Base-by-base conservation (phyloP, 2,888 invertebrate species). In the Perithous albicinctus region DNA sequence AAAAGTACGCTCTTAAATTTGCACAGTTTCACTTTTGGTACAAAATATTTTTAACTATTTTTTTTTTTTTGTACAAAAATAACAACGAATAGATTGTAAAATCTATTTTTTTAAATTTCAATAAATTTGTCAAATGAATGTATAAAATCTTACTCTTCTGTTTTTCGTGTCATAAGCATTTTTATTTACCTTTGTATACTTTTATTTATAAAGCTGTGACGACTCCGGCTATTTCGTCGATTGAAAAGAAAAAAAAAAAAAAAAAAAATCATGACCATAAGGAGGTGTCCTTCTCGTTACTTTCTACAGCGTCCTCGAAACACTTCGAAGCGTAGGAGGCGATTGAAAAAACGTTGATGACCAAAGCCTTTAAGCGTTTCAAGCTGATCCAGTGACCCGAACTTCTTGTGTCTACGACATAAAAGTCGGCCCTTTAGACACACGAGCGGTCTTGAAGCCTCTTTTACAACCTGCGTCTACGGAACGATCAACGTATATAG, bases 311-410 rank as follows among this genome's bases (percentile, higher is more conserved):
- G n/a, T 26, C 26, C 10, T 54, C 54, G 12, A 23, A n/a, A 26
- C 54, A 26, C 54, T 59, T 8, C 32, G 18, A 35, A 32, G 32
- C 29, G 32, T 48, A 32, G 15, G 38, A 8, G 15, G 23, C 12
- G 38, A 63, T 61, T 51, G 73, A 35, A 48, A 63, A 73, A 63
- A 73, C 73, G 46, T 38, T 63, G 10, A 51, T 51, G 63, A 32
- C 15, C 18, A 35, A 38, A 59, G 32, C 23, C n/a, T 20, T 26
- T 18, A 26, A 69, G 51, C 46, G 12, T n/a, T 61, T 12, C 20
- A n/a, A 29, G 20, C n/a, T 72, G 72, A 61, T 72, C 46, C 59
- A 61, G 61, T 51, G 35, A 63, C 51, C 48, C 26, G 48, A 43
- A 73, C 35, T 61, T 51, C 20, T 48, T 48, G 73, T 73, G 61